Evolutionary conservation across 2,113 vertebrate genomes (phyloP), one percentile per base, ranked within the genome.

Genomic region (Tetraodon nigroviridis): DNA sequence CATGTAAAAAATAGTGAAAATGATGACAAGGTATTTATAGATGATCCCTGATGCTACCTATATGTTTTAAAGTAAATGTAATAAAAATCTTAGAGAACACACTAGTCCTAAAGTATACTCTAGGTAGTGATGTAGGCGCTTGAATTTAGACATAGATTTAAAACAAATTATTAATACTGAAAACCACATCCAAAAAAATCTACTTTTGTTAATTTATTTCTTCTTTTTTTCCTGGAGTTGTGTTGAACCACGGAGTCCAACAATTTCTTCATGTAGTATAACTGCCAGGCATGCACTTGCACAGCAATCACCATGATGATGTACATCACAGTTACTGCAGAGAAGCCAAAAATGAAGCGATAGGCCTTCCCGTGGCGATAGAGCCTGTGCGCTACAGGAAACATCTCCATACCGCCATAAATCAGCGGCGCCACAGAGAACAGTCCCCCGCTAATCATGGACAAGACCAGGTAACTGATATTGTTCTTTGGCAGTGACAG

Each of bases 351-450:
- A 67, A 96, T 94, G 87, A 97, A 98, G 69, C 95, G 94, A 76
- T 97, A 98, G 41, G 94, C 94, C 75, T 96, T 98, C 72, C 96
- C 95, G 0, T 99, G 93, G 17, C 94, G 92, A 78, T 96, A 98
- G n/a, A 99, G 93, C 86, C 97, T 95, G 87, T 97, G 94, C 0
- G 96, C 97, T 22, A 95, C 92, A 0, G 96, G 96, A 73, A 99
- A 97, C 97, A 98, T 99, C 88, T 99, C 97, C 96, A 99, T 98
- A 54, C 92, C 91, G 32, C 97, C 96, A 0, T 98, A 99, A 74
- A 99, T 95, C 46, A 98, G 93, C 0, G 97, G 97, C 0, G 96
- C 95, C 16, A 99, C 80, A 0, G 93, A 97, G 82, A 99, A 99
- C 19, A 99, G 92, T 6, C 97, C 96, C 0, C 89, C 89, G 62